These are phyloP conservation scores for Tyrannus savana DNA, from an alignment of 2,113 vertebrate species.

Conservation along the genomic window DNA sequence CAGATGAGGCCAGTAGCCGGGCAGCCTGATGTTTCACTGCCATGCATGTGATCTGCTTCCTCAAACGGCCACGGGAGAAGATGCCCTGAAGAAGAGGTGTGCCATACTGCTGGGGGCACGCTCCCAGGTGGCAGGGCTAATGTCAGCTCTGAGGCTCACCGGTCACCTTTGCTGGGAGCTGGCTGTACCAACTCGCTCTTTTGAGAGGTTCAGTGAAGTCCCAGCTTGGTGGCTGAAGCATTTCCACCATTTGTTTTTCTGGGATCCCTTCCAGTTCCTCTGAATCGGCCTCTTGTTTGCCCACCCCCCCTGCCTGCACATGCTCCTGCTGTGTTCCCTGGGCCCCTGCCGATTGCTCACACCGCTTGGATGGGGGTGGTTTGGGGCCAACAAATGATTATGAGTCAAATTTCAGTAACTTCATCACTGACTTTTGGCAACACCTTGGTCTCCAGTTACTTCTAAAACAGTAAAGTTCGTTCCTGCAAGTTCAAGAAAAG, in stretches of 20 bases:
- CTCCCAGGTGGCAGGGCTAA: slow-evolving; percentile 19
- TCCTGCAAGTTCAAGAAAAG: neutral
- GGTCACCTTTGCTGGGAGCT: slow-evolving; percentile 76
- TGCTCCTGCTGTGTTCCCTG: neutral
- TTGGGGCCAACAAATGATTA: slow-evolving; percentile 3
- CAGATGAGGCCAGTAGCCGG: neutral
- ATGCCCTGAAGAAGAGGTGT: neutral
- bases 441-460: neutral
- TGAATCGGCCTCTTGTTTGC: slow-evolving; percentile 75
- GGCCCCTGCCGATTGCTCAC: neutral
- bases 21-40: neutral
- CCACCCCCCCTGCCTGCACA: neutral
- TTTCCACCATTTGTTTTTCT: slow-evolving; percentile 82
- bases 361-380: neutral
- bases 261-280: slow-evolving; percentile 77
- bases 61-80: neutral
- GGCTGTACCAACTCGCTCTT: slow-evolving; percentile 80
- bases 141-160: neutral
- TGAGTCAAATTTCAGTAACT: neutral
- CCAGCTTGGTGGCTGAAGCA: slow-evolving; percentile 71
- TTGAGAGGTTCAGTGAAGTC: slow-evolving; percentile 79
- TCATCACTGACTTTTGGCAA: neutral
- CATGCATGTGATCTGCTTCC: neutral
- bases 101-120: neutral
- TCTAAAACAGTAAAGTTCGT: neutral